phyloP scores from a whole-genome alignment of 2,113 vertebrate genomes.

The Geococcyx californianus region DNA sequence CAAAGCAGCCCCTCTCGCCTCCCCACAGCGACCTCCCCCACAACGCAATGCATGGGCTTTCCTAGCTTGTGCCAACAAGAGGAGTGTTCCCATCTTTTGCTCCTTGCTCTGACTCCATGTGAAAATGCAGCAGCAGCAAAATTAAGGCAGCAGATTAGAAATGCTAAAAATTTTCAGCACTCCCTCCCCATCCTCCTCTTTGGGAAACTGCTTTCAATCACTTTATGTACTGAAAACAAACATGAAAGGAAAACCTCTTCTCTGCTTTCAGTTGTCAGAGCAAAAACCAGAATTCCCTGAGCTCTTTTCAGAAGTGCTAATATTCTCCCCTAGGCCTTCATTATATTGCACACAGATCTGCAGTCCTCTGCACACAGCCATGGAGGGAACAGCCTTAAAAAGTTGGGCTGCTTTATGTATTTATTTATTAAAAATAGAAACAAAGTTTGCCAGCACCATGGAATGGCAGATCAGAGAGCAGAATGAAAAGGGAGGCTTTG shows the following conservation, averaged over 20 bases:
- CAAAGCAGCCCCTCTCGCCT: background rate
- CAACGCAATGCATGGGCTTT: background rate
- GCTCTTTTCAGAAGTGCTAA: constrained; percentile 71
- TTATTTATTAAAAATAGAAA: background rate
- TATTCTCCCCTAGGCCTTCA: constrained; percentile 65
- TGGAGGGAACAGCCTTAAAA: constrained; percentile 36
- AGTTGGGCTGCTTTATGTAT: background rate
- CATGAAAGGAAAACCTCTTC: constrained; percentile 67
- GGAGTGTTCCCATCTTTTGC: background rate
- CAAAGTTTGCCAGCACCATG: background rate
- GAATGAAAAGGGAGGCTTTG: background rate
- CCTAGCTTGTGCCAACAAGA: background rate
- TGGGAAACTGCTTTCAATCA: constrained; percentile 63
- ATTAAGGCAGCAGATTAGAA: constrained; percentile 49
- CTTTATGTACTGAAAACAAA: constrained; percentile 68
- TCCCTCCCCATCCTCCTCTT: background rate
- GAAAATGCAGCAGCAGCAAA: background rate
- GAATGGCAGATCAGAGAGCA: background rate
- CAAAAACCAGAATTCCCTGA: constrained; percentile 66
- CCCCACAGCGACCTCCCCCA: fast-evolving
- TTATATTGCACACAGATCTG: constrained; percentile 54
- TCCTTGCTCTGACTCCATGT: background rate
- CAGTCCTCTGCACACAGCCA: constrained; percentile 39
- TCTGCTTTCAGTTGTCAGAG: constrained; percentile 68
- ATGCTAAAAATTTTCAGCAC: constrained; percentile 7